phyloP scores from a whole-genome alignment of 2,888 invertebrate species.

The Ptychoptera albimana region DNA sequence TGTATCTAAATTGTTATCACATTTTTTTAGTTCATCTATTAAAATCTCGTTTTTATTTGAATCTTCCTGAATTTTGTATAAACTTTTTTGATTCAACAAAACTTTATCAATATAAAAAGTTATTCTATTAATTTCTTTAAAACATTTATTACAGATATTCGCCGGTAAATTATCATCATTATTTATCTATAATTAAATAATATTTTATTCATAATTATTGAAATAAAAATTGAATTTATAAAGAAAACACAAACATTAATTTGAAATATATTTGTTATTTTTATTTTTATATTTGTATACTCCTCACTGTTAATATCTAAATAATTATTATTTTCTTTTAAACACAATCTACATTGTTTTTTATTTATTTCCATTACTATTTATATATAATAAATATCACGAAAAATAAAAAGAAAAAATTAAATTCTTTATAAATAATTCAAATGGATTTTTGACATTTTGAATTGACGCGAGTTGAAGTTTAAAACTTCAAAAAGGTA shows the following conservation, averaged over 20 bases:
- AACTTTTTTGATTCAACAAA: not conserved
- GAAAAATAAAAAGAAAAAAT: not conserved
- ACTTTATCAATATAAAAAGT: conserved; percentile 2
- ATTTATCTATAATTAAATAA: not conserved
- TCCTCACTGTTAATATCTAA: not conserved
- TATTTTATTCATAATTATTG: not conserved
- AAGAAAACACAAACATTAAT: conserved; percentile 3
- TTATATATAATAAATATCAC: not conserved
- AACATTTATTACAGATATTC: conserved; percentile 2
- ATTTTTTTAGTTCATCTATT: not conserved
- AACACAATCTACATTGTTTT: not conserved
- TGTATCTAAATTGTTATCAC: not conserved
- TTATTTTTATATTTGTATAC: not conserved
- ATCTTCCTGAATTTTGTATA: not conserved
- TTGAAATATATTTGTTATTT: not conserved
- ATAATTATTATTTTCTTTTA: not conserved
- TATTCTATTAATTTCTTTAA: conserved; percentile 1
- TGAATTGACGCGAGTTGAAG: too few species aligned
- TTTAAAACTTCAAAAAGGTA: too few species aligned
- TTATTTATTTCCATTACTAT: not conserved
- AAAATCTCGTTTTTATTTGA: not conserved
- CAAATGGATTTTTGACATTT: too few species aligned
- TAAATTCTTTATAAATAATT: not conserved
- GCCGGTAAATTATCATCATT: not conserved
- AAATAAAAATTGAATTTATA: not conserved